Percentiles rank a stretch among this genome's conserved stretches.
Evolutionary conservation across 2,797 vertebrate genomes (phyloP).

Genomic region (Jordanella pulchra): DNA sequence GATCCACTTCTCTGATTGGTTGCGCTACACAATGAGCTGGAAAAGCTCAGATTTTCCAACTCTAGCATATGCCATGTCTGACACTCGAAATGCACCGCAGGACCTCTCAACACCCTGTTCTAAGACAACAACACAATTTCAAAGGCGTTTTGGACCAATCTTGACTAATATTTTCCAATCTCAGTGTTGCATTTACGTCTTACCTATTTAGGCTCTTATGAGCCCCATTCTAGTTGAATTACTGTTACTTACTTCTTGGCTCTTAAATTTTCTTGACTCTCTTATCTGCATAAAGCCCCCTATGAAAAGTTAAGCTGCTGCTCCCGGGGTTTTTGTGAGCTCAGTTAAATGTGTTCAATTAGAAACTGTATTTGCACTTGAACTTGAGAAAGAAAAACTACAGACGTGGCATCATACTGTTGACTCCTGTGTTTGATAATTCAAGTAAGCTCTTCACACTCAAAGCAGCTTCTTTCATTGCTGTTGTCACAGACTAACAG

Average conservation of each 20-base stretch:
- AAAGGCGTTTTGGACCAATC: not conserved
- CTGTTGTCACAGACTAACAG: conserved; percentile 58
- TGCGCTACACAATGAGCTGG: too few relatives aligned
- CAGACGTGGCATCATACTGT: conserved; percentile 44
- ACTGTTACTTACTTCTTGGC: not conserved
- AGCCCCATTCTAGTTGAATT: conserved; percentile 1
- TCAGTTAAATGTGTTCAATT: conserved; percentile 22
- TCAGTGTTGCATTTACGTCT: not conserved
- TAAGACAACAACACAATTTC: too few relatives aligned
- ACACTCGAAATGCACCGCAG: too few relatives aligned
- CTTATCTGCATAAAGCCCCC: conserved; percentile 10
- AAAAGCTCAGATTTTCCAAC: too few relatives aligned
- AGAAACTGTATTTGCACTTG: conserved; percentile 21
- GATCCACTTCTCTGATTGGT: too few relatives aligned
- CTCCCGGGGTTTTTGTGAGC: conserved; percentile 12
- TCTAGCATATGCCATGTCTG: too few relatives aligned
- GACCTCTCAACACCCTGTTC: too few relatives aligned
- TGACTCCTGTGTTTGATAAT: conserved; percentile 70
- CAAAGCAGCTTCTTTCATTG: conserved; percentile 57
- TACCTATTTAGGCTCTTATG: not conserved
- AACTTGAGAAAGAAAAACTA: conserved; percentile 16
- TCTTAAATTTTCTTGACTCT: not conserved
- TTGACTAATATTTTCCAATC: not conserved
- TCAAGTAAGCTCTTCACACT: conserved; percentile 71
- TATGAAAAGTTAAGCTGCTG: conserved; percentile 30